Conservation (phyloP, 2,888 invertebrate species). For the Drosophila bunnanda region DNA sequence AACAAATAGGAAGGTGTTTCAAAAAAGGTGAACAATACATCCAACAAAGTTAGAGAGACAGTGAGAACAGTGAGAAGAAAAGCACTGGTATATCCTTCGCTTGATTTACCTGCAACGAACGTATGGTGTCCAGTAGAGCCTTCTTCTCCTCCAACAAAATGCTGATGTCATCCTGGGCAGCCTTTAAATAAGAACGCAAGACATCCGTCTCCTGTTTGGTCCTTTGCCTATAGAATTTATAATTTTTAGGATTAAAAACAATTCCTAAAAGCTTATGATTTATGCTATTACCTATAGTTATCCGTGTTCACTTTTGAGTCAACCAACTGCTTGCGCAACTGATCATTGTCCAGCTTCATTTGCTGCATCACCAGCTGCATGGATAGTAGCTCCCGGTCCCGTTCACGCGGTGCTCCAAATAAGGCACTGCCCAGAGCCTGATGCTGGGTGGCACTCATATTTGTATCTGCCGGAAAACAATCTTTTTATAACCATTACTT, state of each 20-base stretch:
- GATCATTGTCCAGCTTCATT: slow-evolving; percentile 88
- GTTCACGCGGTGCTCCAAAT: slow-evolving; percentile 78
- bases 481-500: background rate
- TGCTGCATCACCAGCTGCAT: slow-evolving; percentile 86
- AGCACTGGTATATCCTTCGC: slow-evolving; percentile 41
- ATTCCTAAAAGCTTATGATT: background rate
- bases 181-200: slow-evolving; percentile 87
- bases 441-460: slow-evolving; percentile 51
- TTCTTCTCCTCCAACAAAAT: slow-evolving; percentile 90
- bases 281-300: slow-evolving; percentile 85
- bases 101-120: slow-evolving; percentile 87
- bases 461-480: slow-evolving; percentile 50
- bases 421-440: slow-evolving; percentile 58
- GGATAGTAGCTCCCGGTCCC: slow-evolving; percentile 85
- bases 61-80: slow-evolving; percentile 34
- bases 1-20: slow-evolving; percentile 60
- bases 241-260: background rate
- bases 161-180: slow-evolving; percentile 91
- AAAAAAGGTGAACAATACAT: slow-evolving; percentile 47
- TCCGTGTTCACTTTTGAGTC: slow-evolving; percentile 86
- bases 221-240: slow-evolving; percentile 75
- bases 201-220: slow-evolving; percentile 87
- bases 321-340: slow-evolving; percentile 87
- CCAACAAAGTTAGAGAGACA: slow-evolving; percentile 56
- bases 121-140: slow-evolving; percentile 89